phyloP scores from a whole-genome alignment of 23 tunicate species.

The Clavelina lepadiformis region DNA sequence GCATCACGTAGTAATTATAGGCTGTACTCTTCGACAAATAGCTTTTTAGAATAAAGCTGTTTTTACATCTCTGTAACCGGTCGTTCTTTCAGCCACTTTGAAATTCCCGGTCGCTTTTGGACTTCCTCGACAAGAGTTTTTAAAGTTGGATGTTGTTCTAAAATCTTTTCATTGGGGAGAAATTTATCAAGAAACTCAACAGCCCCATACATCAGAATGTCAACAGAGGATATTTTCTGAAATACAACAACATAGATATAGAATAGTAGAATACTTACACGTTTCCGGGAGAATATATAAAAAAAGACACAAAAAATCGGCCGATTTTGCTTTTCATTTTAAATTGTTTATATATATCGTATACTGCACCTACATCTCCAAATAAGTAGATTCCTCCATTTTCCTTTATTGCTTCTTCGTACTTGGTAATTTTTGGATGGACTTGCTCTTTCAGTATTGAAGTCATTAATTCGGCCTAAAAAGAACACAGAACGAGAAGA shows the following conservation, averaged over 20 bases:
- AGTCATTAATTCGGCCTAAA: too few relatives aligned
- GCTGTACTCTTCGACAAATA: too few relatives aligned
- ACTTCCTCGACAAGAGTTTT: slow-evolving; percentile 8
- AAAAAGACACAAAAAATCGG: too few relatives aligned
- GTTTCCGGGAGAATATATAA: too few relatives aligned
- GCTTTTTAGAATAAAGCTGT: too few relatives aligned
- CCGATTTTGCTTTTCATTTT: too few relatives aligned
- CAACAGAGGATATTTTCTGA: too few relatives aligned
- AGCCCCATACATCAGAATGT: neutral
- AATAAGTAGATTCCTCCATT: slow-evolving; percentile 23
- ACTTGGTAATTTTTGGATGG: neutral
- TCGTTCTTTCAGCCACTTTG: slow-evolving; percentile 27
- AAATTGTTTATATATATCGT: too few relatives aligned
- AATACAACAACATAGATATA: too few relatives aligned
- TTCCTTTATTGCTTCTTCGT: slow-evolving; percentile 5
- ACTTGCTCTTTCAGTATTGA: slow-evolving; percentile 8
- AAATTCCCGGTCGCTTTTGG: slow-evolving; percentile 20
- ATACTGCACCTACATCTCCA: slow-evolving; percentile 29
- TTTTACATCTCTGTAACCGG: slow-evolving; percentile 49
- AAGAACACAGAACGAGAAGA: too few relatives aligned
- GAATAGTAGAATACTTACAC: too few relatives aligned
- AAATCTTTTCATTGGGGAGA: neutral
- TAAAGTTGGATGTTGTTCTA: neutral
- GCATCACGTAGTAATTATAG: too few relatives aligned
- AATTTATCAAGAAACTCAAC: neutral